Evolutionary conservation across 2,113 vertebrate species (phyloP), one percentile per base, ranked within the genome.

Genomic region (Chamaetylas fuelleborni): DNA sequence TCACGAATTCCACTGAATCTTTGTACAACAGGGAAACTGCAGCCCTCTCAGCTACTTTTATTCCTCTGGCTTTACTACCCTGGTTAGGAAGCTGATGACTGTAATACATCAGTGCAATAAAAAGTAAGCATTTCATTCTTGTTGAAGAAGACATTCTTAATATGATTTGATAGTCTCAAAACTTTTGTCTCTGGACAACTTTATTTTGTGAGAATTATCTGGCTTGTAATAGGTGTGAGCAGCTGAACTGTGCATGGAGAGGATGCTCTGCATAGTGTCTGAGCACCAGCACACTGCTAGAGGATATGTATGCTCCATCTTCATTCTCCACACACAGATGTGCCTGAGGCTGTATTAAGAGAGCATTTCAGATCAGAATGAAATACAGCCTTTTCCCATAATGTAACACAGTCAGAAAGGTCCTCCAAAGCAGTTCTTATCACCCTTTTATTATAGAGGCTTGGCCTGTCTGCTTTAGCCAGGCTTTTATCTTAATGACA

Each of bases 241-340:
- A 76, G 53, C 24, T 53, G 61, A 89, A 76, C 17, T 56, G 20
- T 4, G 2, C 13, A 14, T 12, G 50, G 34, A 67, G 26, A 70
- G 73, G 65, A 51, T 72, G 36, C 23, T 57, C 38, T 83, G 50
- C 2, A 4, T 25, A 31, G 16, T 45, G 25, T 26, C 56, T 57
- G 31, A 93, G 50, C 1, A 4, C 12, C 28, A 53, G 62, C 0
- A 0, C 8, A 4, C 31, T 71, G 31, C 10, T 77, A 36, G 61
- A 45, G 34, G 81, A 84, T n/a, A 33, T 50, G 12, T n/a, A 33
- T 50, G 12, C 7, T 70, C 31, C 14, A 3, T n/a, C 54, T 76
- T 84, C 11, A 28, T 77, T 50, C 33, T 90, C 50, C 34, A 33
- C 11, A 61, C 12, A 73, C 4, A 81, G 50, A 73, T 58, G n/a